phyloP scores from a whole-genome alignment of 2,113 vertebrate species.

The Cryptomyrus ogoouensis region DNA sequence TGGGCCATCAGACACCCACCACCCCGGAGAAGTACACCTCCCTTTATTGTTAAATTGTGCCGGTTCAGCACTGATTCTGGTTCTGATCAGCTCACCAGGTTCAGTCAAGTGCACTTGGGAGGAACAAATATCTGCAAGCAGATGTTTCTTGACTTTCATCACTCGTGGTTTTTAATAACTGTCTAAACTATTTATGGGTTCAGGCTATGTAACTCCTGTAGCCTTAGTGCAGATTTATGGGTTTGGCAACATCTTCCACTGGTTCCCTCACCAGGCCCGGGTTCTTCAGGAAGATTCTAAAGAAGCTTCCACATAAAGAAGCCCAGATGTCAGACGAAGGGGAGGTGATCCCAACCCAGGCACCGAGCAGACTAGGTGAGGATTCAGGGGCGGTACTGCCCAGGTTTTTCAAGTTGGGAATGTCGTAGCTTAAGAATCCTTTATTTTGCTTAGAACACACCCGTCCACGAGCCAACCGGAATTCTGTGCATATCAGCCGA shows the following conservation, averaged over 20 bases:
- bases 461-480: conserved; percentile 27
- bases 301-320: conserved; percentile 38
- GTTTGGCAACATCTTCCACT: background rate
- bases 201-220: background rate
- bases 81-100: background rate
- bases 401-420: background rate
- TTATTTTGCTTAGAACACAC: background rate
- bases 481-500: conserved; percentile 74
- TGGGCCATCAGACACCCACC: conserved; percentile 36
- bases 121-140: background rate
- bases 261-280: conserved; percentile 39
- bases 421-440: conserved; percentile 19
- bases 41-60: background rate
- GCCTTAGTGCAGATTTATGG: background rate
- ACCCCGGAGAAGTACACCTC: conserved; percentile 69
- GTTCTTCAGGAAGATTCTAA: conserved; percentile 50
- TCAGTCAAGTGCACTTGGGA: background rate
- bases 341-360: conserved; percentile 20
- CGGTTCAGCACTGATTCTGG: background rate
- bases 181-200: background rate
- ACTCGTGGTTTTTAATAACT: background rate
- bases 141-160: background rate
- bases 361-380: conserved; percentile 29
- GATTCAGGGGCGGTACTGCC: no score
- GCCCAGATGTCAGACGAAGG: conserved; percentile 28